phyloP scores from a whole-genome alignment of 1,140 invertebrate genomes.

The Cotesia chilonis region DNA sequence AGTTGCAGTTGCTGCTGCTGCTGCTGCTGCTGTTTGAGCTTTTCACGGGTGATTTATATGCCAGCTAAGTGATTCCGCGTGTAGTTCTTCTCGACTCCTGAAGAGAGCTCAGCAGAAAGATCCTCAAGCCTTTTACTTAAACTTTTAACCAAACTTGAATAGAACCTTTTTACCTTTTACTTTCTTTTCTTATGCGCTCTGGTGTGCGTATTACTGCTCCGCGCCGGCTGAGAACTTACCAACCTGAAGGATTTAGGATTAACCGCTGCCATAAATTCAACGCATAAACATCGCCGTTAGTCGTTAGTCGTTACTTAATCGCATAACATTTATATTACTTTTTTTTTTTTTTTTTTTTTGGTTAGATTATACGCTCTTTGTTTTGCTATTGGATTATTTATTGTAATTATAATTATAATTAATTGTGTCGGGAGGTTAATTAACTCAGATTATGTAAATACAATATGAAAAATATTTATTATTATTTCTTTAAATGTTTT shows the following conservation, averaged over 20 bases:
- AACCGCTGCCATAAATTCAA: slow-evolving; percentile 33
- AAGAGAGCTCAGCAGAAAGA: slow-evolving; percentile 21
- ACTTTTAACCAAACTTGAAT: not conserved
- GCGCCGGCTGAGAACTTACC: not conserved
- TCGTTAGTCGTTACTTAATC: too few species aligned
- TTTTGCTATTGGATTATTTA: too few species aligned
- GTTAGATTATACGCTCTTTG: slow-evolving; percentile 4
- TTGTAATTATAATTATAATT: too few species aligned
- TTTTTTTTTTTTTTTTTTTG: not conserved
- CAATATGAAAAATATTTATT: not conserved
- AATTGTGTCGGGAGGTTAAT: too few species aligned
- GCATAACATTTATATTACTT: too few species aligned
- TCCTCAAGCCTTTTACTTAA: too few species aligned
- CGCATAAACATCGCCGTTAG: slow-evolving; percentile 9
- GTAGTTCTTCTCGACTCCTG: not conserved
- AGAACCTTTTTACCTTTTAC: slow-evolving; percentile 7
- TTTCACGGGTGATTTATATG: slow-evolving; percentile 40
- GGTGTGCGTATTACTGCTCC: not conserved
- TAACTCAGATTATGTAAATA: not conserved
- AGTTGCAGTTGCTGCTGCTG: too few species aligned
- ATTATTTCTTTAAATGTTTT: slow-evolving; percentile 22
- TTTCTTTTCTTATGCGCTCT: not conserved
- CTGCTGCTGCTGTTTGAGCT: slow-evolving; percentile 1
- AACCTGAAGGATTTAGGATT: slow-evolving; percentile 34
- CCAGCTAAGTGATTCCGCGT: slow-evolving; percentile 42